Conservation (phyloP, 2,113 vertebrate species). For the Ciconia boyciana region DNA sequence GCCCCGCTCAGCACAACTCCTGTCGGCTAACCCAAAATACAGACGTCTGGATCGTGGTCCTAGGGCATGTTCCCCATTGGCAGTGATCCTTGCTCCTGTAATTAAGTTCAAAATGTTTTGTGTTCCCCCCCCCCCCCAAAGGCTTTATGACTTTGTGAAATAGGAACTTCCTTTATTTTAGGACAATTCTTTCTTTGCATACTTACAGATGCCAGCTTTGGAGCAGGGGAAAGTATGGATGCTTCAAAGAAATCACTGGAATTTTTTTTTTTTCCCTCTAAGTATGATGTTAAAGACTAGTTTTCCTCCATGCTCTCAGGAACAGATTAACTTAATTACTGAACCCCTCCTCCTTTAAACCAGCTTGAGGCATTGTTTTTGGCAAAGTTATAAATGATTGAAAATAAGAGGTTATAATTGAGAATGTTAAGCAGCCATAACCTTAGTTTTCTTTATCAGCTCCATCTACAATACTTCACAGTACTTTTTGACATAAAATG, state of each 20-base stretch:
- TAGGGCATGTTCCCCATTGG: neutral
- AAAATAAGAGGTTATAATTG: slow-evolving; percentile 21
- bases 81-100: neutral
- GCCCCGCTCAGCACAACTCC: neutral
- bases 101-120: neutral
- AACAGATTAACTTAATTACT: slow-evolving; percentile 51
- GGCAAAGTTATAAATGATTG: slow-evolving; percentile 39
- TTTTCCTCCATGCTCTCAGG: slow-evolving; percentile 31
- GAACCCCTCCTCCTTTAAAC: slow-evolving; percentile 7
- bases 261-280: neutral
- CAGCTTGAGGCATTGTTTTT: slow-evolving; percentile 46
- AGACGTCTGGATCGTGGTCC: neutral
- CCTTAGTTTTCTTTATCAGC: slow-evolving; percentile 24
- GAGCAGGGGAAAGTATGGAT: neutral
- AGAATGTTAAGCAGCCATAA: neutral
- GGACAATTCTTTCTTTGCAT: neutral
- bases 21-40: neutral
- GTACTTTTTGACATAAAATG: slow-evolving; percentile 8
- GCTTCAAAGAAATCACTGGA: neutral
- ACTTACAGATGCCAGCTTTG: neutral
- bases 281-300: neutral
- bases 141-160: neutral
- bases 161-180: neutral
- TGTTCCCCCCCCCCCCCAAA: neutral
- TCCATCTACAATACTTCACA: slow-evolving; percentile 3